A percentile compares a stretch with the other conserved stretches of the same genome.
Evolutionary conservation across 2,113 vertebrate species (phyloP).

Genomic region (Xiphophorus hellerii): DNA sequence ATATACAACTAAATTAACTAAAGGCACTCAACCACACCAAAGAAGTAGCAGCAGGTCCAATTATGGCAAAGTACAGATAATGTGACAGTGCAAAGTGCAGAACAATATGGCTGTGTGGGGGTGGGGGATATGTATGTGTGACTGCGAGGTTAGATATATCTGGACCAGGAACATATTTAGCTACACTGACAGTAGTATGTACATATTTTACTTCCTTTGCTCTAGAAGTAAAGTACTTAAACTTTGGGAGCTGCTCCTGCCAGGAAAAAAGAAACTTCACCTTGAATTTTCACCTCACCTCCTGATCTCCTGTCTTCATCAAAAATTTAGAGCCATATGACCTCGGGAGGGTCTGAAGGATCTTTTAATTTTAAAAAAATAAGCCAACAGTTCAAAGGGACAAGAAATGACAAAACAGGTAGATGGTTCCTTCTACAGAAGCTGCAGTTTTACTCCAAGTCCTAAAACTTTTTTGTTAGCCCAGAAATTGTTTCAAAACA

Average conservation of each 20-base stretch:
- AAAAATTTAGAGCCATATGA: background rate
- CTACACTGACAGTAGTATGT: too few species aligned
- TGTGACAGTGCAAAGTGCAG: too few species aligned
- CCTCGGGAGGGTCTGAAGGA: background rate
- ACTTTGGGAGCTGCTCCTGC: background rate
- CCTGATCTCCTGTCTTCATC: background rate
- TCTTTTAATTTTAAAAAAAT: background rate
- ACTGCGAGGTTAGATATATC: too few species aligned
- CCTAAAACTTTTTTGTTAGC: background rate
- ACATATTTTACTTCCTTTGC: too few species aligned
- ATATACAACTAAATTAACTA: too few species aligned
- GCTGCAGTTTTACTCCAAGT: background rate
- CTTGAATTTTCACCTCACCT: background rate
- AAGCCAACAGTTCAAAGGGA: background rate
- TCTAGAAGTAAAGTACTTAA: background rate
- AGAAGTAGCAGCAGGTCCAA: too few species aligned
- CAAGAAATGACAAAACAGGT: background rate
- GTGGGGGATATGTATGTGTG: too few species aligned
- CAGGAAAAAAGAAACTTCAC: background rate
- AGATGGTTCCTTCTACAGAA: background rate
- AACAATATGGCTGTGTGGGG: too few species aligned
- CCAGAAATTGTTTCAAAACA: background rate
- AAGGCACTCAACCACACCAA: too few species aligned
- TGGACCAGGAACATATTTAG: background rate
- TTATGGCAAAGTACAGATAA: too few species aligned